Evolutionary conservation across 1,140 invertebrate genomes (phyloP), one percentile per base, ranked within the genome.

Genomic region (Drosophila mayri): DNA sequence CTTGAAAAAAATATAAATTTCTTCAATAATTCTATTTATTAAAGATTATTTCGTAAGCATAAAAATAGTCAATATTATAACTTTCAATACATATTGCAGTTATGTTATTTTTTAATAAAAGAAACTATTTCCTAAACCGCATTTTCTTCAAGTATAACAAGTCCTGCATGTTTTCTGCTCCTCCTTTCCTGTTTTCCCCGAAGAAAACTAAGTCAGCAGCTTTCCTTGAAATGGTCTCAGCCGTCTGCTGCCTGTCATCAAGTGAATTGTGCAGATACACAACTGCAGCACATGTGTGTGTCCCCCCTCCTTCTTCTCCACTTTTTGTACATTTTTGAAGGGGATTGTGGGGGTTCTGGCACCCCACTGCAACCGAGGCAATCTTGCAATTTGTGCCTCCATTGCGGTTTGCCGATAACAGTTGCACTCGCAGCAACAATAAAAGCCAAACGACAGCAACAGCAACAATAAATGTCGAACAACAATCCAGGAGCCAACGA

Each of bases 351-450:
- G 32, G 14, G 20, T 0, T 20, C 12, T 22, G 14, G 32, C 30
- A 30, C 41, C 22, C 59, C 50, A 44, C 30, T 35, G 49, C 41
- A 61, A 40, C 44, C 28, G 32, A 41, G 52, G 73, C 74, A 76
- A 76, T 60, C 74, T 62, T 68, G 55, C 77, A 58, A 68, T 74
- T 81, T 76, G 76, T 60, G 55, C 59, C 64, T 65, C 70, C 70
- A 73, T 76, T 88, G 84, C 61, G 72, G 83, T 88, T 64, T 60
- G 25, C 78, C 81, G 79, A 79, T 75, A 81, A 75, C 55, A 50
- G 62, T 61, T 44, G 38, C 60, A 80, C 57, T 32, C 49, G 43
- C 41, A 46, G 43, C 43, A 64, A 44, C 75, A 78, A 77, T 73
- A 72, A 71, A 72, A 64, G 50, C 62, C 50, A 75, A 30, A 47